These are phyloP conservation scores for Harpagifer antarcticus DNA, from an alignment of 2,797 vertebrate genomes.

Conservation along the genomic window DNA sequence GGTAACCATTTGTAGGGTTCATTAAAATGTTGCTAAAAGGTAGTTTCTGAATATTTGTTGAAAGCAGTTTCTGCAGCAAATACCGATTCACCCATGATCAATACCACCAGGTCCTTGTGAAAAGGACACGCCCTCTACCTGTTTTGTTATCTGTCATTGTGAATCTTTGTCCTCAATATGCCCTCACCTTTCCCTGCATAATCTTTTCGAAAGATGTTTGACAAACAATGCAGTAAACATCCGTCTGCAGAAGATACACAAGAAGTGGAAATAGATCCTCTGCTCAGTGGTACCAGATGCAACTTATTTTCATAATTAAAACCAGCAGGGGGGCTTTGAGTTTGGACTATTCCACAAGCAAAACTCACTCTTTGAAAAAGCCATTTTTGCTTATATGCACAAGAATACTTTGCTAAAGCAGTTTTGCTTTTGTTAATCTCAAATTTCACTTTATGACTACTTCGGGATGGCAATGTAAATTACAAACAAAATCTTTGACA, in stretches of 20 bases:
- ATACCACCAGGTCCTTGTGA: constrained; percentile 3
- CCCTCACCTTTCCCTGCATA: constrained; percentile 15
- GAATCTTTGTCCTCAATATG: constrained; percentile 13
- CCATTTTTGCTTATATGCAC: constrained; percentile 8
- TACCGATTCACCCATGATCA: background rate
- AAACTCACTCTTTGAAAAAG: constrained; percentile 32
- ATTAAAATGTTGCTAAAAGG: constrained; percentile 64
- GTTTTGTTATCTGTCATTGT: constrained; percentile 6
- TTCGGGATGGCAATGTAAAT: constrained; percentile 20
- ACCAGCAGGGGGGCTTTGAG: constrained; percentile 51
- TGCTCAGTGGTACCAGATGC: constrained; percentile 50
- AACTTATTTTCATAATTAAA: constrained; percentile 66
- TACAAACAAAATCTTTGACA: constrained; percentile 38
- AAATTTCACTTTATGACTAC: constrained; percentile 25
- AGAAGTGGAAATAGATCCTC: constrained; percentile 60
- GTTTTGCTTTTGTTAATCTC: constrained; percentile 31
- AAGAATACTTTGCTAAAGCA: constrained; percentile 15
- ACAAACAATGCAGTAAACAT: constrained; percentile 64
- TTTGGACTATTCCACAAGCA: constrained; percentile 39
- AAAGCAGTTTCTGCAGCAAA: constrained; percentile 36
- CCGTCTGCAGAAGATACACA: constrained; percentile 38
- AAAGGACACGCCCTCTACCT: constrained; percentile 8
- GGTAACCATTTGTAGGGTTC: constrained; percentile 70
- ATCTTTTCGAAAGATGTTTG: constrained; percentile 25
- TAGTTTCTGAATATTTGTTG: constrained; percentile 39